These are phyloP conservation scores for Hypena proboscidalis DNA, from an alignment of 2,888 invertebrate genomes.

Conservation along the genomic window DNA sequence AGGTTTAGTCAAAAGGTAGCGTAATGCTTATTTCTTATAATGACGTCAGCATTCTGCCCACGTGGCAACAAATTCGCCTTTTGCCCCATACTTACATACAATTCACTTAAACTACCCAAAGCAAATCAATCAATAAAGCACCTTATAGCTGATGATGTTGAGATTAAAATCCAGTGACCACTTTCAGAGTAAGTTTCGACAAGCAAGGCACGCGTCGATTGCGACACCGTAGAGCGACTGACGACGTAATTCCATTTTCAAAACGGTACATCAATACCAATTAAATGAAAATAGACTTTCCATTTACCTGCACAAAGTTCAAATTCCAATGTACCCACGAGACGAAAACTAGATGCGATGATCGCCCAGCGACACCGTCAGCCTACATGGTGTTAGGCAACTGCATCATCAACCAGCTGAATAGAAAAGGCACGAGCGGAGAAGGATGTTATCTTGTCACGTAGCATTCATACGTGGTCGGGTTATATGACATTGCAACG, in stretches of 20 bases:
- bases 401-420: slow-evolving; percentile 57
- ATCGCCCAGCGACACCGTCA: slow-evolving; percentile 61
- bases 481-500: slow-evolving; percentile 60
- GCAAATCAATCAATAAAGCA: slow-evolving; percentile 30
- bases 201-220: slow-evolving; percentile 74
- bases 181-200: slow-evolving; percentile 41
- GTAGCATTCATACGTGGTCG: slow-evolving; percentile 35
- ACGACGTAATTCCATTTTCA: slow-evolving; percentile 58
- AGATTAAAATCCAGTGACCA: slow-evolving; percentile 46
- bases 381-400: slow-evolving; percentile 78
- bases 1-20: slow-evolving; percentile 32
- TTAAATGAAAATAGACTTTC: slow-evolving; percentile 39
- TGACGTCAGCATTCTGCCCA: slow-evolving; percentile 71
- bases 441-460: slow-evolving; percentile 16
- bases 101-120: slow-evolving; percentile 29
- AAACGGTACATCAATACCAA: slow-evolving; percentile 51
- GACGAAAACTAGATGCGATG: slow-evolving; percentile 56
- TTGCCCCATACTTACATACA: slow-evolving; percentile 44
- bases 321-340: slow-evolving; percentile 30
- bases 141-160: slow-evolving; percentile 37
- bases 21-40: slow-evolving; percentile 43
- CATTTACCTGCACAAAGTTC: slow-evolving; percentile 34
- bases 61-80: slow-evolving; percentile 47
- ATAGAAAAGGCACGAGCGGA: slow-evolving; percentile 42
- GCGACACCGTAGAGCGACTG: slow-evolving; percentile 57